These are phyloP conservation scores for Riparia riparia DNA, from an alignment of 2,113 vertebrate species.

Conservation along the genomic window DNA sequence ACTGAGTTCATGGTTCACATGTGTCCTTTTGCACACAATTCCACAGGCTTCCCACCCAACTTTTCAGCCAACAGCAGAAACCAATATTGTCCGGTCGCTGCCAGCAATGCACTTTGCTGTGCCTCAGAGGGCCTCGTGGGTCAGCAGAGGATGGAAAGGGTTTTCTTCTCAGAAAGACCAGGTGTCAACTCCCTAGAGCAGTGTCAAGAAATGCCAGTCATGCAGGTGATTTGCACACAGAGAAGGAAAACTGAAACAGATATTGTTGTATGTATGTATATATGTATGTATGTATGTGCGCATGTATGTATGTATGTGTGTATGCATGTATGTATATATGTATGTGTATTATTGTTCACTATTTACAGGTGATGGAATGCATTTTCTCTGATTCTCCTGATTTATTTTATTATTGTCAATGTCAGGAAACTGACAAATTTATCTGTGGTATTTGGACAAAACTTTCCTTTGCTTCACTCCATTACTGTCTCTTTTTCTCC, in stretches of 20 bases:
- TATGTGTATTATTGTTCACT: background rate
- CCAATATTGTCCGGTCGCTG: background rate
- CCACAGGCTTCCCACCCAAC: background rate
- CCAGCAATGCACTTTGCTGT: too few species aligned
- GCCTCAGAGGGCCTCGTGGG: background rate
- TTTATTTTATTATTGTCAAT: background rate
- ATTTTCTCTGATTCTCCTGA: background rate
- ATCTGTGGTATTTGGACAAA: background rate
- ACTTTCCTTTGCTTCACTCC: fast-evolving
- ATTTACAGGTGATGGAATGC: background rate
- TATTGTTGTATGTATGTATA: fast-evolving
- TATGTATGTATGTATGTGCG: too few species aligned
- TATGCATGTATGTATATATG: too few species aligned
- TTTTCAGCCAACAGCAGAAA: background rate
- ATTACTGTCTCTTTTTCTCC: background rate
- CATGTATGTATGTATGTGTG: too few species aligned
- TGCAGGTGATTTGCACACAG: background rate
- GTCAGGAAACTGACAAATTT: background rate
- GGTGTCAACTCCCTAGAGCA: background rate
- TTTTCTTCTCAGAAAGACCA: background rate
- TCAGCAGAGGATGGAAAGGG: background rate
- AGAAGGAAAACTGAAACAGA: background rate
- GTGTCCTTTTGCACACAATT: background rate
- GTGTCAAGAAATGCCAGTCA: fast-evolving
- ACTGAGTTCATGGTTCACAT: fast-evolving